Base-by-base conservation (phyloP, 2,888 invertebrate species). In the Heteromyza rotundicornis region DNA sequence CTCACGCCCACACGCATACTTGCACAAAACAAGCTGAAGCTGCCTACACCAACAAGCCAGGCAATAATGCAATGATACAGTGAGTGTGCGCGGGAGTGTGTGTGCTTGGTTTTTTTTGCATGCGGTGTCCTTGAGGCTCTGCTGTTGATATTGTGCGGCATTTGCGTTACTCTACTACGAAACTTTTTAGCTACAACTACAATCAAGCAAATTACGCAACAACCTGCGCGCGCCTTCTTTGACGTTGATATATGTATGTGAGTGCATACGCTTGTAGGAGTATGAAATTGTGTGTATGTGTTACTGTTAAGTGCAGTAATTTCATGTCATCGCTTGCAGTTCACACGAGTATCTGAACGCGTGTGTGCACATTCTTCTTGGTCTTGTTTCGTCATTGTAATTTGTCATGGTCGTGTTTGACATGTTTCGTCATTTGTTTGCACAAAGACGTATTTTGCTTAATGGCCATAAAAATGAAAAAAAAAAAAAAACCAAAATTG, bases 71-170 rank as follows among this genome's bases (percentile, higher is more conserved):
- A 47, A 17, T 19, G 7, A 47, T 5, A 20, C 20, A 20, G 14
- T 19, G 19, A 22, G 40, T 60, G 47, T 60, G 47, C 57, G 51
- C 61, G 59, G 58, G 63, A 60, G 64, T 61, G 52, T 56, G 52
- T 62, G 53, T 58, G 51, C 52, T 14, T 23, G 61, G 16, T 27
- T 16, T 22, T 14, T 47, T n/a, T 47, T 66, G 66, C 62, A 57
- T 69, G 17, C 47, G 19, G 17, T 47, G 73, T 74, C 73, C 74
- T 72, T 74, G 72, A 72, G 69, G 64, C 59, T 59, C 64, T 51
- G 65, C 69, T 69, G 68, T 71, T 73, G 69, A 64, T 57, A 47
- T 47, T 19, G 49, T 47, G 47, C 47, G 47, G 47, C 47, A 17
- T 47, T 47, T 47, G 47, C 47, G 3, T 14, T n/a, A 3, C n/a